These are phyloP conservation scores for Chrysopilus asiliformis DNA, from an alignment of 2,888 invertebrate species.

Conservation along the genomic window DNA sequence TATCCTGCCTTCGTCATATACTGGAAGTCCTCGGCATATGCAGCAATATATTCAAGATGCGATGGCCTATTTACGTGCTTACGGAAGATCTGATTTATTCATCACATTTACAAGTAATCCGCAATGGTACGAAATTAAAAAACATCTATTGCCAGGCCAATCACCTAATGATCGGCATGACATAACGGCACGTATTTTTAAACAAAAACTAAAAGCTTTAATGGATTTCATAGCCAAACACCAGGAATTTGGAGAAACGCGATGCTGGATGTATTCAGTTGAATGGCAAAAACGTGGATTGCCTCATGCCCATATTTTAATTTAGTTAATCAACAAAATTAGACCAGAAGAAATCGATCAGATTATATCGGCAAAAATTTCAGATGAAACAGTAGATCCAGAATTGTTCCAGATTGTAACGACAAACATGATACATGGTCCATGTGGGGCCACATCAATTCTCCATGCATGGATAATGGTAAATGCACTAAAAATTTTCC, in stretches of 20 bases:
- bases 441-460: slow-evolving; percentile 18
- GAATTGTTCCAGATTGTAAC: slow-evolving; percentile 18
- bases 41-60: slow-evolving; percentile 11
- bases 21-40: slow-evolving; percentile 10
- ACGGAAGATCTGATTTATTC: slow-evolving; percentile 9
- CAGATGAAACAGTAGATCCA: slow-evolving; percentile 14
- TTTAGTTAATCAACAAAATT: slow-evolving; percentile 24
- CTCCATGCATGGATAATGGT: slow-evolving; percentile 24
- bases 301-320: slow-evolving; percentile 23
- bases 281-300: too few relatives aligned
- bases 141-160: too few relatives aligned
- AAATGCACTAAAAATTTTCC: slow-evolving; percentile 28
- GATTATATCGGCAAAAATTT: slow-evolving; percentile 20
- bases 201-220: slow-evolving; percentile 13
- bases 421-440: slow-evolving; percentile 28
- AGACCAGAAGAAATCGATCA: slow-evolving; percentile 22
- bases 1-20: slow-evolving; percentile 10
- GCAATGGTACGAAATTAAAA: slow-evolving; percentile 2
- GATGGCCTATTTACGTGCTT: slow-evolving; percentile 9
- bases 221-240: slow-evolving; percentile 15
- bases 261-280: slow-evolving; percentile 21
- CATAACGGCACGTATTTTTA: slow-evolving; percentile 14
- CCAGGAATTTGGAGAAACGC: slow-evolving; percentile 8
- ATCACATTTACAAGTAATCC: slow-evolving; percentile 11
- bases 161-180: slow-evolving; percentile 8